Percentiles rank a stretch among this genome's conserved stretches.
These are phyloP conservation scores for Dolichomitus sp. DNA, from an alignment of 2,888 invertebrate genomes.

Conservation along the genomic window DNA sequence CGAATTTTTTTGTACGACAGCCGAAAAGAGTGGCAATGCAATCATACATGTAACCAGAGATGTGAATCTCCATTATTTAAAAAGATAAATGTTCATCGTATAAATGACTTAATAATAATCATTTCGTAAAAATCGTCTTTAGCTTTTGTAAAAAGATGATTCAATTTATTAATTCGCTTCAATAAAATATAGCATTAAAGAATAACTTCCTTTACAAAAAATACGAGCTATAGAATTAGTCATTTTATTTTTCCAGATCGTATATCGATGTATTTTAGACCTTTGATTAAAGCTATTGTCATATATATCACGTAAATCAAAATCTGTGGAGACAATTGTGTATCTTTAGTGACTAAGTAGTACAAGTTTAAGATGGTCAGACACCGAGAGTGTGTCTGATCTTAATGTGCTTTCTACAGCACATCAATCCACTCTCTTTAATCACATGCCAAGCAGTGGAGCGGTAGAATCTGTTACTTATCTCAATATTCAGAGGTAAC, in stretches of 20 bases:
- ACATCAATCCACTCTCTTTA: conserved; percentile 1
- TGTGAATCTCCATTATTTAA: too few species aligned
- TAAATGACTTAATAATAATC: too few species aligned
- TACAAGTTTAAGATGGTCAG: neutral
- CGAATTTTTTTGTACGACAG: neutral
- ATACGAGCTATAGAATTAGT: neutral
- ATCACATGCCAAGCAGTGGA: conserved; percentile 24
- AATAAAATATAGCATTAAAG: too few species aligned
- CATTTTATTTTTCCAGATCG: neutral
- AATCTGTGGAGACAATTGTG: neutral
- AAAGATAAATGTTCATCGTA: too few species aligned
- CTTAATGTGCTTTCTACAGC: neutral
- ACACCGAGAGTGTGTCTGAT: too few species aligned
- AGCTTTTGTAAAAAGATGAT: too few species aligned
- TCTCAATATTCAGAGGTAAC: neutral
- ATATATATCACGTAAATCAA: neutral
- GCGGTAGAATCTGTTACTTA: conserved; percentile 32
- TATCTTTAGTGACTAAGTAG: neutral
- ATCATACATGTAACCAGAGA: neutral
- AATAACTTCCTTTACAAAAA: too few species aligned
- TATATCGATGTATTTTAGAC: neutral
- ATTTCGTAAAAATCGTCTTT: too few species aligned
- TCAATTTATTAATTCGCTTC: too few species aligned
- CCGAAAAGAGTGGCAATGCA: neutral
- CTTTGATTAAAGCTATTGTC: neutral